Conservation (phyloP, 1,140 invertebrate species). For the Chrysomallon squamiferum region DNA sequence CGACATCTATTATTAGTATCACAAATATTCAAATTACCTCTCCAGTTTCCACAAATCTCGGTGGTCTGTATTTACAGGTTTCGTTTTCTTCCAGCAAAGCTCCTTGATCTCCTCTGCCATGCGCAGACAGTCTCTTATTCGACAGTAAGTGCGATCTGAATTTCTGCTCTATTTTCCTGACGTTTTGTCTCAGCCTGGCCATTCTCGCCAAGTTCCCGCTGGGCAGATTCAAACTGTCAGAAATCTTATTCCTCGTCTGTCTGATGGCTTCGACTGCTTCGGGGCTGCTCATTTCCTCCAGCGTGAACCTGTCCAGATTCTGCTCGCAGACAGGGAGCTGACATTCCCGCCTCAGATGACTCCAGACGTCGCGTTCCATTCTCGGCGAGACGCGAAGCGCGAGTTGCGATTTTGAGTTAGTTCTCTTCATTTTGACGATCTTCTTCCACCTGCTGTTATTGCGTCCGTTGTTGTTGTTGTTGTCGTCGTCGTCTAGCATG, state of each 20-base stretch:
- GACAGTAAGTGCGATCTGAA: conserved; percentile 8
- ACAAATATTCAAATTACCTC: too few relatives aligned
- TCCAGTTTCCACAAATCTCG: conserved; percentile 23
- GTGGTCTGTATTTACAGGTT: not conserved
- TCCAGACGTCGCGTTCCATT: not conserved
- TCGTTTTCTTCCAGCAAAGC: not conserved
- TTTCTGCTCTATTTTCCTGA: conserved; percentile 28
- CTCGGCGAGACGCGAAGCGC: not conserved
- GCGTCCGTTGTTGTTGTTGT: not conserved
- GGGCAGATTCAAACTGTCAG: conserved; percentile 14
- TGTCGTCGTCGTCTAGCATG: conserved; percentile 13
- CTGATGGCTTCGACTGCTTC: not conserved
- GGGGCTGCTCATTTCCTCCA: not conserved
- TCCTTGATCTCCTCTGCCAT: not conserved
- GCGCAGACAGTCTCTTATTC: not conserved
- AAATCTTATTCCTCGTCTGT: not conserved
- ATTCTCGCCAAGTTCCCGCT: conserved; percentile 21
- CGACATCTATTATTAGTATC: too few relatives aligned
- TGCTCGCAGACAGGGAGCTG: not conserved
- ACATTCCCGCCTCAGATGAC: not conserved
- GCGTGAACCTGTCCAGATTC: not conserved
- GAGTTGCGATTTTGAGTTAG: too few relatives aligned
- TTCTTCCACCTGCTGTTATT: not conserved
- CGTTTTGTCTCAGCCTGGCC: conserved; percentile 24
- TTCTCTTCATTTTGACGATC: not conserved